Conservation (phyloP, 2,888 invertebrate genomes). For the Nomada goodeniana region DNA sequence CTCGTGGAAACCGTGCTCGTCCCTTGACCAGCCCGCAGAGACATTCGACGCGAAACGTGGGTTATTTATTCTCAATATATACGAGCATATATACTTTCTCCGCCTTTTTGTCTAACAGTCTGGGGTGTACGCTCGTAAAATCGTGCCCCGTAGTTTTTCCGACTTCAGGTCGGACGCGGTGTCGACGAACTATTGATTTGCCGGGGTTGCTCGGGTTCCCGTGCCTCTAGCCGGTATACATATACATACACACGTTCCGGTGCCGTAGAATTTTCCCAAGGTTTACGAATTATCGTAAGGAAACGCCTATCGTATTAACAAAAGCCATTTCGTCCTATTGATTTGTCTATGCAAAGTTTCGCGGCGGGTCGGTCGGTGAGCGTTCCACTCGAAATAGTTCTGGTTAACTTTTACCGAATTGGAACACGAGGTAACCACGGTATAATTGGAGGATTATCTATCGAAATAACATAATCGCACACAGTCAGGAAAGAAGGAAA, state of each 20-base stretch:
- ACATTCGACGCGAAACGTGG: slow-evolving; percentile 17
- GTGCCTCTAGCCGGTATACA: slow-evolving; percentile 13
- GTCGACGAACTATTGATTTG: slow-evolving; percentile 82
- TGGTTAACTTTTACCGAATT: slow-evolving; percentile 10
- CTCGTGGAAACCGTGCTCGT: slow-evolving; percentile 32
- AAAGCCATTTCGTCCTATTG: background rate
- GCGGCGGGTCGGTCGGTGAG: background rate
- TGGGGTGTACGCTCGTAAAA: slow-evolving; percentile 37
- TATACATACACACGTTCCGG: slow-evolving; percentile 41
- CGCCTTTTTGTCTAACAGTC: background rate
- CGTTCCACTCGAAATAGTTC: background rate
- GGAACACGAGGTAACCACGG: background rate
- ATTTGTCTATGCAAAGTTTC: background rate
- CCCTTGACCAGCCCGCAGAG: slow-evolving; percentile 13
- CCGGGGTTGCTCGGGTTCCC: slow-evolving; percentile 46
- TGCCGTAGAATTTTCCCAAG: slow-evolving; percentile 62
- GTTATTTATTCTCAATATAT: slow-evolving; percentile 1
- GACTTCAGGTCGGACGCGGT: slow-evolving; percentile 67
- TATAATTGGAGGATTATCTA: slow-evolving; percentile 8
- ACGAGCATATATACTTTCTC: background rate
- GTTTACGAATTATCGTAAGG: slow-evolving; percentile 13
- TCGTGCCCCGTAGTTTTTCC: slow-evolving; percentile 55
- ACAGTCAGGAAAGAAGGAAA: too few relatives aligned
- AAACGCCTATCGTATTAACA: background rate
- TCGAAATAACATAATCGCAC: background rate